phyloP scores from a whole-genome alignment of 2,888 invertebrate species.

The Eremobia ochroleuca region DNA sequence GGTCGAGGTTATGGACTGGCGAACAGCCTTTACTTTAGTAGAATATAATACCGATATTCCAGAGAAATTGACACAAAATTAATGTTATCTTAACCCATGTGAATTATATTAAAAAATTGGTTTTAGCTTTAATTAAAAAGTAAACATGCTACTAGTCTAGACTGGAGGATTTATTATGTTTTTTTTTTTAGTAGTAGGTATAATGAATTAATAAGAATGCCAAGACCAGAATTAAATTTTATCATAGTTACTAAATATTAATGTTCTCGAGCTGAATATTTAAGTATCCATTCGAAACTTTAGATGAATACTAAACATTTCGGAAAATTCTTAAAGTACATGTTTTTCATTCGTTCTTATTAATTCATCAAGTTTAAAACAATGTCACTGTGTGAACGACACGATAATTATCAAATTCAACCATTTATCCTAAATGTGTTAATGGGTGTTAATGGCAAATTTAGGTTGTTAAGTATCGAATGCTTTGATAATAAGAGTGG shows the following conservation, averaged over 20 bases:
- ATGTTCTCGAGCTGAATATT: slow-evolving; percentile 37
- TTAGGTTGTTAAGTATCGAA: slow-evolving; percentile 56
- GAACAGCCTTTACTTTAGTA: slow-evolving; percentile 35
- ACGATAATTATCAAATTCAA: slow-evolving; percentile 33
- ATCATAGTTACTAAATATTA: slow-evolving; percentile 30
- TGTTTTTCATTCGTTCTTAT: slow-evolving; percentile 18
- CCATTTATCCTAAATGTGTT: slow-evolving; percentile 41
- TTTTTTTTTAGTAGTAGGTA: background rate
- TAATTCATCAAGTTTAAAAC: slow-evolving; percentile 31
- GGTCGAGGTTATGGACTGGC: slow-evolving; percentile 43
- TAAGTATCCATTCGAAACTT: slow-evolving; percentile 50
- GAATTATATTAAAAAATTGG: background rate
- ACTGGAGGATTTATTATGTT: slow-evolving; percentile 3
- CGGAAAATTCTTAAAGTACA: slow-evolving; percentile 32
- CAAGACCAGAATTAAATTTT: slow-evolving; percentile 38
- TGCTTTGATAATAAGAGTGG: slow-evolving; percentile 75
- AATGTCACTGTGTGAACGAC: slow-evolving; percentile 33
- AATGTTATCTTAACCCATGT: slow-evolving; percentile 1
- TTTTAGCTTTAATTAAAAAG: background rate
- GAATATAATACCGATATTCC: slow-evolving; percentile 25
- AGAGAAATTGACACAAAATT: slow-evolving; percentile 15
- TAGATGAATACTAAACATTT: slow-evolving; percentile 47
- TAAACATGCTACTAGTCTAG: background rate
- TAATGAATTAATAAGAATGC: slow-evolving; percentile 28
- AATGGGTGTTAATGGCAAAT: slow-evolving; percentile 50